Evolutionary conservation across 2,797 vertebrate genomes (phyloP), one percentile per base, ranked within the genome.

Genomic region (Molothrus ater): DNA sequence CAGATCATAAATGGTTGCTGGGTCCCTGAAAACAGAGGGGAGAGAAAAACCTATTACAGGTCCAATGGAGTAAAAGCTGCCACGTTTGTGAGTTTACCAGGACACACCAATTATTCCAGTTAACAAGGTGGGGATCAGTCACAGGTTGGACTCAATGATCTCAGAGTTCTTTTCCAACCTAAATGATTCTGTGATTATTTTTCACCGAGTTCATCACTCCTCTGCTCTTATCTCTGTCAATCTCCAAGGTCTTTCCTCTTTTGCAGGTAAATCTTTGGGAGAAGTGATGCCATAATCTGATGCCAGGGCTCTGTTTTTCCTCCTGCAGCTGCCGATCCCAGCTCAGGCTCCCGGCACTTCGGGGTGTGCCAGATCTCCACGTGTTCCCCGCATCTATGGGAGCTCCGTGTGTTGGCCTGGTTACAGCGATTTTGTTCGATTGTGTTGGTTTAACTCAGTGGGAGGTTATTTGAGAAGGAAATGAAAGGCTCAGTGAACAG

Each of bases 391-490:
- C n/a, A 42, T 79, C 14, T 18, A 0, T 31, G 68, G 1, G 11
- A 93, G 79, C 61, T 80, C 88, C 1, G 1, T 20, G 24, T 34
- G 69, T 69, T 74, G 65, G 82, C 59, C 80, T 92, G 80, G 86
- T 93, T 88, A 79, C 83, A 2, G 83, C 84, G 84, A 74, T 85
- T 76, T 40, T 38, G 8, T 91, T 94, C 18, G 38, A 88, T 89
- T 96, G 74, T 92, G 81, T 94, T 91, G 91, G 64, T 95, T 96
- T 93, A 93, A 89, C 94, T 88, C 94, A 74, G 92, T 91, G 86
- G 94, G 96, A 94, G 91, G 89, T 74, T 94, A 82, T 96, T 93
- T 93, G 93, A 87, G 86, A 88, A 80, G 84, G 89, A 92, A 92
- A 89, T 91, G 84, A 93, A 96, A 94, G 90, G 92, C 86, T 93